Percentiles rank a stretch among this genome's conserved stretches.
Evolutionary conservation across 2,888 invertebrate species (phyloP).

Genomic region (Odontothrips loti): DNA sequence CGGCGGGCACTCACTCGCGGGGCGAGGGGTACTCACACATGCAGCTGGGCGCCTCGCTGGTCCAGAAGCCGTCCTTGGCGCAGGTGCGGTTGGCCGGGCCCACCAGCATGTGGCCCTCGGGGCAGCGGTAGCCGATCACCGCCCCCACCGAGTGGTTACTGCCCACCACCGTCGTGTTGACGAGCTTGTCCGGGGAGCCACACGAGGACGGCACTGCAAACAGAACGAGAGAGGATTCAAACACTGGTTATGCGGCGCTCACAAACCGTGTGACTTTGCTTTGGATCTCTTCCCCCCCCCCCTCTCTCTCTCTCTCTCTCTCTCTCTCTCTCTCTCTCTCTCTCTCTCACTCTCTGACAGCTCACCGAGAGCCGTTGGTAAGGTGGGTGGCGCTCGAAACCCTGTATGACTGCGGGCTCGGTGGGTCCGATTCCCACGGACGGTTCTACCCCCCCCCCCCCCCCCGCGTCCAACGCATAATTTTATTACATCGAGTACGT

Average conservation of each 20-base stretch:
- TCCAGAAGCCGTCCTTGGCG: slow-evolving; percentile 75
- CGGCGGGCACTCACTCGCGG: not conserved
- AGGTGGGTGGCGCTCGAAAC: too few relatives aligned
- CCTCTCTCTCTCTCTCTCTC: too few relatives aligned
- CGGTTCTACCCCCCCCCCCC: too few relatives aligned
- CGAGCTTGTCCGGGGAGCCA: slow-evolving; percentile 79
- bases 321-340: not conserved
- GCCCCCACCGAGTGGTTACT: slow-evolving; percentile 62
- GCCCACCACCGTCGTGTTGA: slow-evolving; percentile 76
- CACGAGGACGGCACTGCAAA: slow-evolving; percentile 72
- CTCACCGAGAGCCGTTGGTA: too few relatives aligned
- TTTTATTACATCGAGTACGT: too few relatives aligned
- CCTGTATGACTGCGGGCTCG: too few relatives aligned
- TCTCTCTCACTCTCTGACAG: not conserved
- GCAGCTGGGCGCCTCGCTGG: slow-evolving; percentile 73
- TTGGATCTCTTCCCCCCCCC: too few relatives aligned
- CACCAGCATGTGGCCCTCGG: slow-evolving; percentile 73
- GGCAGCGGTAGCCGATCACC: slow-evolving; percentile 69
- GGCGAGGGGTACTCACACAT: slow-evolving; percentile 79
- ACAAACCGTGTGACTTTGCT: too few relatives aligned
- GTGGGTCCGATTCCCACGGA: too few relatives aligned
- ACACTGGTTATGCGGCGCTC: too few relatives aligned
- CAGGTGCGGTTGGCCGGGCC: slow-evolving; percentile 68
- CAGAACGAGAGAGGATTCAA: not conserved
- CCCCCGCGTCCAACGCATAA: too few relatives aligned